Evolutionary conservation across 2,113 vertebrate genomes (phyloP), one percentile per base, ranked within the genome.

Genomic region (Lota lota): DNA sequence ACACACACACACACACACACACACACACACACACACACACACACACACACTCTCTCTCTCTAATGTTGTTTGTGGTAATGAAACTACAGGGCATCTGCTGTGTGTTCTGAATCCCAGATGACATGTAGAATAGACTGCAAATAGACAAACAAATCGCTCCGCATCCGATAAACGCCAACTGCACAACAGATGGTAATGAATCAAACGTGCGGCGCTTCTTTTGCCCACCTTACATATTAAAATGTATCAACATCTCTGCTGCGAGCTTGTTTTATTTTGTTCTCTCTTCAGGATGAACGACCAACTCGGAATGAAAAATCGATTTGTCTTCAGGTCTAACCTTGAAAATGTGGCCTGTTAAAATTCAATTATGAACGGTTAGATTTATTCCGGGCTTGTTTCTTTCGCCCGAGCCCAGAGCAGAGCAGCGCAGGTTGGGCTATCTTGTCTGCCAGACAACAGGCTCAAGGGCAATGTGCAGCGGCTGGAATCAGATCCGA

Each of bases 351-450:
- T 71, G 64, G 33, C 66, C 77, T 16, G 73, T 85, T 81, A 81
- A 81, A 88, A 87, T 89, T 86, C 83, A 89, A 87, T 88, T 83
- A 86, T 70, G 67, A 60, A 73, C 64, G 78, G 79, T 82, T 81
- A 76, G 85, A 87, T 85, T 85, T 87, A 83, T 85, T 85, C 85
- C 78, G 85, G 76, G 81, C 77, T 88, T 68, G 70, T 66, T 85
- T 85, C 88, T 86, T 79, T 73, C 84, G 79, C 76, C 68, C 12
- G 69, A 81, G 81, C 70, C 62, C 66, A 79, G 85, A 33, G 4
- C 28, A 5, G 74, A 72, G 60, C 64, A 79, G 72, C 22, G 33
- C 67, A 78, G 80, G 83, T 83, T 68, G 74, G 76, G 80, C 82
- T 81, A 84, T 85, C 69, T 72, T 40, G 61, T 33, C 68, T 3